Evolutionary conservation across 1,140 invertebrate genomes (phyloP).

Genomic region (Elymnias hypermnestra): DNA sequence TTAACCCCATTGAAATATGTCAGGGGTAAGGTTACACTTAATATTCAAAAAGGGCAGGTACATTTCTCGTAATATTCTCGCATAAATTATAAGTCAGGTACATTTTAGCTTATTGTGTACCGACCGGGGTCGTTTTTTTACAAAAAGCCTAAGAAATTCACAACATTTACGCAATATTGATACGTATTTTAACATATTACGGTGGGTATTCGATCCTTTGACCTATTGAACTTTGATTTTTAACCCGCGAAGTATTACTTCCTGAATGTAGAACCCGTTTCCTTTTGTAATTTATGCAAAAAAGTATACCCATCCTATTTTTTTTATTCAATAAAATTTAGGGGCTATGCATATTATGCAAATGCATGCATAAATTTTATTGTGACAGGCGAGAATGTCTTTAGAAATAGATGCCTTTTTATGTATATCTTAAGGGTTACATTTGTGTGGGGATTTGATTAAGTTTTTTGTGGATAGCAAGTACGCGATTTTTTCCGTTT

Average conservation of each 20-base stretch:
- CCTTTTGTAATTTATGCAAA: constrained; percentile 77
- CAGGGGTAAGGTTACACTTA: constrained; percentile 76
- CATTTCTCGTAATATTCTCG: constrained; percentile 75
- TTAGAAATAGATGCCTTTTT: too few species aligned
- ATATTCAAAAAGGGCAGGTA: constrained; percentile 77
- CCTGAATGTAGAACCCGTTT: constrained; percentile 73
- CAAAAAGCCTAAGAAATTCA: constrained; percentile 39
- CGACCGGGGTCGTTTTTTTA: constrained; percentile 32
- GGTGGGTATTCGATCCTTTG: constrained; percentile 22
- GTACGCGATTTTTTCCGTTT: constrained; percentile 65
- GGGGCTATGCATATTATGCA: constrained; percentile 76
- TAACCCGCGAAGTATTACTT: constrained; percentile 59
- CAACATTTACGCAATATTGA: constrained; percentile 27
- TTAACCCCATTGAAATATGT: constrained; percentile 72
- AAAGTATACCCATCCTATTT: constrained; percentile 77
- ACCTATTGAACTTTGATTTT: constrained; percentile 38
- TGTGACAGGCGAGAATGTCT: constrained; percentile 36
- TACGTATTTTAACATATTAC: constrained; percentile 25
- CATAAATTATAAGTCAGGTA: constrained; percentile 78
- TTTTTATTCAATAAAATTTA: constrained; percentile 75
- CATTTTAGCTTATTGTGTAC: constrained; percentile 69
- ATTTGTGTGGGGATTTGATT: constrained; percentile 24
- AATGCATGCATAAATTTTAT: constrained; percentile 76
- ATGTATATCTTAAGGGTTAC: constrained; percentile 22
- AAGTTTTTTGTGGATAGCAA: constrained; percentile 50